Base-by-base conservation (phyloP, 1,140 invertebrate species). In the Steinernema khuongi region DNA sequence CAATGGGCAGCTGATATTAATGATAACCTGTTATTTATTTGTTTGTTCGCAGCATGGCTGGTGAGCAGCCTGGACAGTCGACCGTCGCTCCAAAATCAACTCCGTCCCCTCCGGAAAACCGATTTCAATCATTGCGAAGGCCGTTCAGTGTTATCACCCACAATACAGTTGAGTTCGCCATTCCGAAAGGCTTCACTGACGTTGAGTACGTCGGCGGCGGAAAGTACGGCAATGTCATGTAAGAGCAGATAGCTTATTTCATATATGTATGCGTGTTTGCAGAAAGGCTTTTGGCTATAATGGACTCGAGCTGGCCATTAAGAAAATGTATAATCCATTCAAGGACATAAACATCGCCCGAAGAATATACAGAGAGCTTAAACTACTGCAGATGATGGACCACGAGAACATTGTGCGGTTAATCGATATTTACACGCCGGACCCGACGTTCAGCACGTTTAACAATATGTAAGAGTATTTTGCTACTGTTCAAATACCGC, bases 211-310 rank as follows among this genome's bases (percentile, higher is more conserved):
- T 83, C 32, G 81, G 83, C 41, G 81, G 81, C 14, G 83, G 82
- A 4, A 79, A 74, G 31, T 83, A 85, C 68, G 82, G 82, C 18
- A 83, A 85, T 79, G 83, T 85, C n/a, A 81, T 85, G 82, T 83
- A 71, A 81, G 82, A 78, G 41, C 29, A 19, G 19, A 41, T 1
- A 30, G 70, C 19, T 2, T 17, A 30, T 43, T n/a, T 77, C 14
- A 30, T 69, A 17, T n/a, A 43, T 75, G 17, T 4, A 41, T 75
- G n/a, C 32, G 7, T 76, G 43, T 74, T 80, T 74, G n/a, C 36
- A 83, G 81, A 36, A 80, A 79, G 66, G 81, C 69, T 18, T n/a
- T 68, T 26, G 76, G 76, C 31, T 71, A 22, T 4, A 60, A 60
- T 60, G 50, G 50, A 7, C 11, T 60, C 7, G 50, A 14, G 26